Evolutionary conservation across 2,797 vertebrate genomes (phyloP).

Genomic region (Hoplostethus atlanticus): DNA sequence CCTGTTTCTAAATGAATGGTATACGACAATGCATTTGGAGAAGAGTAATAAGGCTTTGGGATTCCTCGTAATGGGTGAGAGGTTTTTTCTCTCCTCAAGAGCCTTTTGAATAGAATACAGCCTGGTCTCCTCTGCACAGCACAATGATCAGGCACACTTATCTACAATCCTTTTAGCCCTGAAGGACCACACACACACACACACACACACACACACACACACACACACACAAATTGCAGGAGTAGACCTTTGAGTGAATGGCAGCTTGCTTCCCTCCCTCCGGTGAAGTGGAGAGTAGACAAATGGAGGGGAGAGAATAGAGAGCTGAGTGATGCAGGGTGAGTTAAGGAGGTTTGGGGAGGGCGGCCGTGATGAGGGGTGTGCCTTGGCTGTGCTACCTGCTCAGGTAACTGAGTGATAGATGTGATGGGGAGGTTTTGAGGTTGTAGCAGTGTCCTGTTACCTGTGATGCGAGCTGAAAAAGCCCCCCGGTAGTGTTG

Average conservation of each 20-base stretch:
- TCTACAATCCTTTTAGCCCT: constrained; percentile 47
- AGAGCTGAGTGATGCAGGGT: constrained; percentile 5
- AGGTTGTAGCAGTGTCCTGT: constrained; percentile 30
- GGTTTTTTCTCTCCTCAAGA: constrained; percentile 66
- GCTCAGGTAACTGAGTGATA: constrained; percentile 35
- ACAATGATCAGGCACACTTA: constrained; percentile 55
- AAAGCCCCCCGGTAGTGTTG: constrained; percentile 8
- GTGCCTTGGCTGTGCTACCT: constrained; percentile 35
- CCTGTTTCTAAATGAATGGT: constrained; percentile 54
- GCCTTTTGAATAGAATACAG: constrained; percentile 67
- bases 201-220: background rate
- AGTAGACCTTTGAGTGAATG: constrained; percentile 46
- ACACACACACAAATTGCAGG: constrained; percentile 17
- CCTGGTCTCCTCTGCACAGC: constrained; percentile 45
- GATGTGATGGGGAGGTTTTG: constrained; percentile 16
- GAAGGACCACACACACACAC: constrained; percentile 2
- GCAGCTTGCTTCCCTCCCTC: constrained; percentile 27
- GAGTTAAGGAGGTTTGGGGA: background rate
- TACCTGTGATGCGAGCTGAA: constrained; percentile 28
- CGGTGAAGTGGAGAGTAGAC: constrained; percentile 22
- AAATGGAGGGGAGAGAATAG: constrained; percentile 25
- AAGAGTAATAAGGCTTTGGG: constrained; percentile 38
- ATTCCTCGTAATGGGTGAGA: constrained; percentile 60
- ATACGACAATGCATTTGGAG: constrained; percentile 27
- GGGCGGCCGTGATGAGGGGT: constrained; percentile 28